Percentiles rank a stretch among this genome's conserved stretches.
Evolutionary conservation across 2,888 invertebrate genomes (phyloP).

Genomic region (Melikaiella ostensackeni): DNA sequence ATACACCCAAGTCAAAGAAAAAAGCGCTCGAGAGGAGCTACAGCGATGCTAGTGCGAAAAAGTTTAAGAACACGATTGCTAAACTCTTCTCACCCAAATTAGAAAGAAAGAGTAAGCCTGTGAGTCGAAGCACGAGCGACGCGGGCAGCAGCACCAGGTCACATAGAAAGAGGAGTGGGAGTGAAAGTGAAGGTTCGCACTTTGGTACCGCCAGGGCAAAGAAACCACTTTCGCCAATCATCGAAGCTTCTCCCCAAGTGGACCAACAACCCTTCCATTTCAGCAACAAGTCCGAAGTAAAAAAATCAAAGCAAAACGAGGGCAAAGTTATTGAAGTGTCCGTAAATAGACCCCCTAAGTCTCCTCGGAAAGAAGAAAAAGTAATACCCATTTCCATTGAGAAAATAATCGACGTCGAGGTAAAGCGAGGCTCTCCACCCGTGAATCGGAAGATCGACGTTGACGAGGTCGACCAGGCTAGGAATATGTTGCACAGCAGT

Average conservation of each 20-base stretch:
- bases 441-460: slow-evolving; percentile 51
- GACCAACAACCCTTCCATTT: slow-evolving; percentile 71
- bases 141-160: slow-evolving; percentile 75
- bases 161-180: slow-evolving; percentile 79
- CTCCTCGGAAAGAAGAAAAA: slow-evolving; percentile 40
- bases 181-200: slow-evolving; percentile 80
- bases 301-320: slow-evolving; percentile 61
- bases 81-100: slow-evolving; percentile 70
- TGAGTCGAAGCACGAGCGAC: slow-evolving; percentile 79
- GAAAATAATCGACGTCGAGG: slow-evolving; percentile 44
- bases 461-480: slow-evolving; percentile 63
- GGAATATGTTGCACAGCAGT: slow-evolving; percentile 72
- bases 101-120: slow-evolving; percentile 64
- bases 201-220: slow-evolving; percentile 81
- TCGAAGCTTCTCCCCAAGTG: slow-evolving; percentile 86
- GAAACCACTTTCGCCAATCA: slow-evolving; percentile 87
- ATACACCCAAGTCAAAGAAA: slow-evolving; percentile 77
- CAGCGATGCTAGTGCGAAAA: slow-evolving; percentile 75
- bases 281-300: slow-evolving; percentile 57
- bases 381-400: slow-evolving; percentile 49
- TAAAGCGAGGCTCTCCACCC: slow-evolving; percentile 47
- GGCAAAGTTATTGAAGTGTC: slow-evolving; percentile 26
- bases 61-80: slow-evolving; percentile 65
- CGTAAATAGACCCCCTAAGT: slow-evolving; percentile 45
- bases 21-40: slow-evolving; percentile 77